A percentile compares a stretch with the other conserved stretches of the same genome.
Conservation (phyloP, 2,113 vertebrate species). For the Nibea coibor region DNA sequence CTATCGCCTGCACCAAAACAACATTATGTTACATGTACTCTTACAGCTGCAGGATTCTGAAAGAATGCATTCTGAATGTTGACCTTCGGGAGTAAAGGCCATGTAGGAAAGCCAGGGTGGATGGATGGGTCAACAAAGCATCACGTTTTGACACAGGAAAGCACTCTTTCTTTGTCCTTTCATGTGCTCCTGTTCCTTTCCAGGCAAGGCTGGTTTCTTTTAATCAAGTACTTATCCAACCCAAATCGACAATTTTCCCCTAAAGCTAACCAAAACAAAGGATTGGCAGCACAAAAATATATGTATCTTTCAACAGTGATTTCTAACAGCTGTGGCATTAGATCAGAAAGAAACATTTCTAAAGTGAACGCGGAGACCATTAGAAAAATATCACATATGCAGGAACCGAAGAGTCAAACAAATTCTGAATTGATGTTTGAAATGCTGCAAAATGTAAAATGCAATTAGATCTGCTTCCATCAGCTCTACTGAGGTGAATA, state of each 20-base stretch:
- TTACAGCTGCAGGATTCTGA: background rate
- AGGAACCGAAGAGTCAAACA: background rate
- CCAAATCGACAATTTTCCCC: background rate
- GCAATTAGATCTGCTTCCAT: conserved; percentile 24
- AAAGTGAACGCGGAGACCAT: background rate
- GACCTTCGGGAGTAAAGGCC: background rate
- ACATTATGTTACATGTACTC: background rate
- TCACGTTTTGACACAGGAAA: background rate
- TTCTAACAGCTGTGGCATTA: background rate
- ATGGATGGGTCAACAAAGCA: background rate
- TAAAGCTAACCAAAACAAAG: too few species aligned
- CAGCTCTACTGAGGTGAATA: conserved; percentile 20
- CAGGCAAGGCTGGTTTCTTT: background rate
- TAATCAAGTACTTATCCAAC: background rate
- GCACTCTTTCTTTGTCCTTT: background rate
- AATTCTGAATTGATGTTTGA: conserved; percentile 1
- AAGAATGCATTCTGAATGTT: background rate
- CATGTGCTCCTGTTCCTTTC: too few species aligned
- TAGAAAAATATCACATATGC: conserved; percentile 1
- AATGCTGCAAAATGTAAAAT: conserved; percentile 23
- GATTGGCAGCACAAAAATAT: too few species aligned
- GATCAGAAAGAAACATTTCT: background rate
- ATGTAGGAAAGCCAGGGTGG: background rate
- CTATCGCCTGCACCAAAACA: background rate
- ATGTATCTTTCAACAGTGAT: too few species aligned